Conservation (phyloP, 2,888 invertebrate species). For the Eurytoma adleriae region DNA sequence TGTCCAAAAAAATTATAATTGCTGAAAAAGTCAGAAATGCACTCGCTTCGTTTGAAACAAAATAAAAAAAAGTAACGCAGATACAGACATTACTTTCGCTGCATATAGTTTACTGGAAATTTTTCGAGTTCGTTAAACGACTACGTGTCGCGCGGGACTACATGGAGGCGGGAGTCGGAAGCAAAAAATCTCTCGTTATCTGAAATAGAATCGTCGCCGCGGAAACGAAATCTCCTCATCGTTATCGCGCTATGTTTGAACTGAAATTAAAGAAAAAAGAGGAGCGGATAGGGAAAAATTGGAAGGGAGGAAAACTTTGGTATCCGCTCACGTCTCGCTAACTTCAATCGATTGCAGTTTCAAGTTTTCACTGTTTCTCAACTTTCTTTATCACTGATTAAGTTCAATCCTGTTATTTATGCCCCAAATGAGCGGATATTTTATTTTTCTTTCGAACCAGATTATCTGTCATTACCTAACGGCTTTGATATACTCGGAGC, state of each 20-base stretch:
- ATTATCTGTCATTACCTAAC: background rate
- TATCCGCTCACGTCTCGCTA: conserved; percentile 27
- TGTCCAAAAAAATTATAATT: too few relatives aligned
- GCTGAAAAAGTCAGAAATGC: too few relatives aligned
- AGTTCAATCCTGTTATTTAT: conserved; percentile 47
- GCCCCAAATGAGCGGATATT: conserved; percentile 30
- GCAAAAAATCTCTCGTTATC: conserved; percentile 61
- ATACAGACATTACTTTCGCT: too few relatives aligned
- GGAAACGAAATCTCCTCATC: conserved; percentile 33
- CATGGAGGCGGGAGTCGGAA: background rate
- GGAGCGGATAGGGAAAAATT: conserved; percentile 7
- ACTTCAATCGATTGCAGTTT: conserved; percentile 41
- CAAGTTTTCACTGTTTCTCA: conserved; percentile 21
- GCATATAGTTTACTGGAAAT: conserved; percentile 3
- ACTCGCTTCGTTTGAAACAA: too few relatives aligned
- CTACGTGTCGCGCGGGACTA: background rate
- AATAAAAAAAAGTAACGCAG: too few relatives aligned
- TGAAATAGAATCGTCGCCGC: conserved; percentile 61
- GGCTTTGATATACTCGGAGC: conserved; percentile 6
- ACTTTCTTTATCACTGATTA: conserved; percentile 43
- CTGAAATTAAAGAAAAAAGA: conserved; percentile 23
- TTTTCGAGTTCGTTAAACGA: conserved; percentile 59
- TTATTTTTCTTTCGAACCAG: conserved; percentile 31
- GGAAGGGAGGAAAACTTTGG: conserved; percentile 18
- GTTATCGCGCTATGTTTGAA: conserved; percentile 25